Base-by-base conservation (phyloP, 2,113 vertebrate genomes). In the Lanius collurio region DNA sequence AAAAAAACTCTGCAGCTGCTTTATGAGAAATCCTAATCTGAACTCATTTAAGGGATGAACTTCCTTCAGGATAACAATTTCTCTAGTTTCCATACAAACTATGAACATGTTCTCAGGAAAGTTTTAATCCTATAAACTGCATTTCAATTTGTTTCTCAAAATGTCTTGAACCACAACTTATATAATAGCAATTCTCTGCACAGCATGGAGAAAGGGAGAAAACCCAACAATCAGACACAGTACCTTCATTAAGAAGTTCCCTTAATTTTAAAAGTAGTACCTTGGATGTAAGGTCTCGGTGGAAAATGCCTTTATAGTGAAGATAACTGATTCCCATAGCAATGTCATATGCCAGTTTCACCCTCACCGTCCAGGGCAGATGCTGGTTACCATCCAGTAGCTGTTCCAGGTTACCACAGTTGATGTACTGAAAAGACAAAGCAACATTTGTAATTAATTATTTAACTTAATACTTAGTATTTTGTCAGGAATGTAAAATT, bases 211-310 rank as follows among this genome's bases (percentile, higher is more conserved):
- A 15, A 83, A 33, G 31, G 15, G 19, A 70, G 28, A 83, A 37
- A 86, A n/a, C 10, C 22, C 28, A 91, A 11, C 15, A 49, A 77
- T 11, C 44, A 80, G 14, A 46, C 52, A 57, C 1, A 77, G 20
- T 15, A 83, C 3, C 23, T 74, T 57, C 41, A 52, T 62, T 74
- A 14, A 56, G 35, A 82, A 60, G 31, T 52, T 78, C 50, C 19
- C 50, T 87, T 47, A 9, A 57, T 59, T 79, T 85, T 63, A 53
- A 44, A 44, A 78, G 56, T 1, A 2, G 53, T 97, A 99, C 99
- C 99, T 99, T 99, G 75, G 99, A 99, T 90, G 99, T 99, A 96
- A 99, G 99, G 97, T 99, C 99, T 81, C 99, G 97, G 97, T 99
- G 99, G 98, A 99, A 99, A 97, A 99, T 99, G 97, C 99, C 99